Evolutionary conservation across 2,797 vertebrate species (phyloP), one percentile per base, ranked within the genome.

Genomic region (Enteromius argenteus): DNA sequence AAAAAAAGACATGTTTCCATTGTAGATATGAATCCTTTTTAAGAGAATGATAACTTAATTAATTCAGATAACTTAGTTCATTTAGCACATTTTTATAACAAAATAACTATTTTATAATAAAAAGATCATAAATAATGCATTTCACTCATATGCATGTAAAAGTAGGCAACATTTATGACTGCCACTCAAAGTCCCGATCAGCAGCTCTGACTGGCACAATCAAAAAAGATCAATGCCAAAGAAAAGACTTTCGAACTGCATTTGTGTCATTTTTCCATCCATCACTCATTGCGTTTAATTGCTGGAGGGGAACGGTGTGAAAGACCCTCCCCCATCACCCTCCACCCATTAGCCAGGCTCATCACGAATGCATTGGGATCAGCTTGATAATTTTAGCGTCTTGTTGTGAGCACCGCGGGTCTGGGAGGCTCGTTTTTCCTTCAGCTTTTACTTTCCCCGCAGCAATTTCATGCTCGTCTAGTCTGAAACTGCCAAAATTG

Each of bases 401-500:
- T 27, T 1, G 6, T 27, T 49, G 8, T 3, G 32, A 30, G n/a
- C 15, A 19, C 35, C 58, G 68, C 39, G 39, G 39, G 51, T 71
- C 60, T 30, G 17, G 8, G 4, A 30, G 80, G 23, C 30, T 74
- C 23, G 3, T 64, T 84, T 30, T 58, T 71, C 77, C 42, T 80
- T 80, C 67, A 77, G 42, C 49, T 30, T 72, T 35, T 79, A 85
- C 79, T 46, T 60, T 84, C 79, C 51, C 80, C 46, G 11, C 27
- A 74, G 81, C 75, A 88, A 91, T 88, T 90, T 90, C 87, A 91
- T 75, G 85, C 85, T 80, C 58, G 80, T 87, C 88, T 87, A 51
- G 68, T 73, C 84, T 46, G 39, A 11, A 60, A 88, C 83, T 67
- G 44, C 11, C 56, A 44, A 71, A 62, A 84, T 81, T 86, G 81